Percentiles rank a stretch among this genome's conserved stretches.
phyloP scores from a whole-genome alignment of 1,140 invertebrate species.

The Orchestia grillus region DNA sequence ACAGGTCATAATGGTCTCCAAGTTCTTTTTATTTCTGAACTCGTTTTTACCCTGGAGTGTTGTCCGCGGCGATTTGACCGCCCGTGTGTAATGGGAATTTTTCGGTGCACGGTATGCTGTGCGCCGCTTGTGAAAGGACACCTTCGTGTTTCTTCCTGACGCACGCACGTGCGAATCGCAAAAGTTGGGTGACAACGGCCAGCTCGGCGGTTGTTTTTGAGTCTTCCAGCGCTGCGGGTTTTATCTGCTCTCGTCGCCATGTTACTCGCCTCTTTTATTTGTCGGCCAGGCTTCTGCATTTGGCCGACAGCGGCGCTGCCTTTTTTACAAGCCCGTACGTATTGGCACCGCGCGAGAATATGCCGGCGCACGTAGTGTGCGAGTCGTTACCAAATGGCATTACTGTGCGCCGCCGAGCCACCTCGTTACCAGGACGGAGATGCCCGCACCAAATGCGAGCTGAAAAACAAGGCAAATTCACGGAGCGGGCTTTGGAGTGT shows the following conservation, averaged over 20 bases:
- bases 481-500: background rate
- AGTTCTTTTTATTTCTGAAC: slow-evolving; percentile 2
- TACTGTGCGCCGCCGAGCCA: background rate
- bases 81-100: background rate
- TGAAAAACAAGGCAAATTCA: background rate
- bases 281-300: background rate
- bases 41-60: background rate
- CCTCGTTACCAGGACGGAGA: background rate
- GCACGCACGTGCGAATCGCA: background rate
- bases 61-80: background rate
- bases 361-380: slow-evolving; percentile 5
- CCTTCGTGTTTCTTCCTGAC: background rate
- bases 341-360: slow-evolving; percentile 4
- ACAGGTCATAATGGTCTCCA: background rate
- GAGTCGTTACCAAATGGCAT: slow-evolving; percentile 38
- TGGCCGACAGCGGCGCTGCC: background rate
- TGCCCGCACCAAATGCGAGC: background rate
- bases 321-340: background rate
- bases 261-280: background rate
- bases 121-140: background rate
- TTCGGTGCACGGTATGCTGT: background rate
- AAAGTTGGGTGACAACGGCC: background rate
- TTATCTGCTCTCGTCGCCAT: background rate
- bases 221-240: background rate
- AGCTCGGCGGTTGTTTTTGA: background rate